Percentiles rank a stretch among this genome's conserved stretches.
Evolutionary conservation across 2,888 invertebrate species (phyloP).

Genomic region (Xanthostigma xanthostigma): DNA sequence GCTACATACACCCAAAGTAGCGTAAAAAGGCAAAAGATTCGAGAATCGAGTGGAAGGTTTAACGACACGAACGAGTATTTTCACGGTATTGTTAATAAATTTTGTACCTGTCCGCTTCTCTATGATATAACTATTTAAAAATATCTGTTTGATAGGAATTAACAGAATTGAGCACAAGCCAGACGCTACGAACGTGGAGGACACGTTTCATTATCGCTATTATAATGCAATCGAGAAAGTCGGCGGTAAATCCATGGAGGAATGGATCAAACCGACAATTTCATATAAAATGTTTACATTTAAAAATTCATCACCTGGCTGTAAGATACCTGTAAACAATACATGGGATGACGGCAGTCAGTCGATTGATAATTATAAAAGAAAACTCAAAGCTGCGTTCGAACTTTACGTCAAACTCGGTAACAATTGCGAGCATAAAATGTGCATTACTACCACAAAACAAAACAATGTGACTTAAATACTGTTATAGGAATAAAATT

Average conservation of each 20-base stretch:
- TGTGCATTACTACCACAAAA: not conserved
- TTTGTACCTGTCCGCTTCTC: too few species aligned
- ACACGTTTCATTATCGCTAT: constrained; percentile 38
- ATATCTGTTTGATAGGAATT: constrained; percentile 28
- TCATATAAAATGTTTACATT: not conserved
- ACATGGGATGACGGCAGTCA: constrained; percentile 44
- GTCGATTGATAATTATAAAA: constrained; percentile 40
- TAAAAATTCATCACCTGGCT: not conserved
- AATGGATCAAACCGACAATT: constrained; percentile 46
- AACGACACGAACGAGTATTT: constrained; percentile 17
- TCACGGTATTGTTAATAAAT: too few species aligned
- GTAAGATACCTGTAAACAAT: constrained; percentile 10
- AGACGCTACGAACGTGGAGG: constrained; percentile 33
- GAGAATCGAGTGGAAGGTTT: constrained; percentile 5
- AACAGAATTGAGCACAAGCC: constrained; percentile 39
- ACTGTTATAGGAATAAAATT: constrained; percentile 29
- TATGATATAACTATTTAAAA: too few species aligned
- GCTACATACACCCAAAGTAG: constrained; percentile 12
- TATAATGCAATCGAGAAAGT: constrained; percentile 41
- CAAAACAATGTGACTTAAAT: not conserved
- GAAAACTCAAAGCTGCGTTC: constrained; percentile 41
- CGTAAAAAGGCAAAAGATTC: constrained; percentile 17
- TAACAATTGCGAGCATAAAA: constrained; percentile 2
- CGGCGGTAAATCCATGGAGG: constrained; percentile 43
- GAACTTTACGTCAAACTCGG: constrained; percentile 47